Evolutionary conservation across 2,888 invertebrate species (phyloP).

Genomic region (Gerris lacustris): DNA sequence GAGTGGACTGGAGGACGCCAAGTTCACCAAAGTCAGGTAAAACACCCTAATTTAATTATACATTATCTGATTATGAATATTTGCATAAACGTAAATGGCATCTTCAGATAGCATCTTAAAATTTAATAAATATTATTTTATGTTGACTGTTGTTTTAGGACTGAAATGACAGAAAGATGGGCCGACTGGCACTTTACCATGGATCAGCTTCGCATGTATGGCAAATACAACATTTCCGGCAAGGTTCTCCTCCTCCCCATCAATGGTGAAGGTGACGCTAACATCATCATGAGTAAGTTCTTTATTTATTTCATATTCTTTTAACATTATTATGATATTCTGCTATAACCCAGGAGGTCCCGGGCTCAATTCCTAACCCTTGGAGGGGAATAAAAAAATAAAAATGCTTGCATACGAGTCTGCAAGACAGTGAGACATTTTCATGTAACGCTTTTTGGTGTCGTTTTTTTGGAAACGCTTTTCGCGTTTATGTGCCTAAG

Average conservation of each 20-base stretch:
- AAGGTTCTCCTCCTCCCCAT: slow-evolving; percentile 44
- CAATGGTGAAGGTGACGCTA: slow-evolving; percentile 42
- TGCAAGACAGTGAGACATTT: no score
- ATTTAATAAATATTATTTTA: background rate
- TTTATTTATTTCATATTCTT: background rate
- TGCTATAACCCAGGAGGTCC: no score
- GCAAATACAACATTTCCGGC: slow-evolving; percentile 43
- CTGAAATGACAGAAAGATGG: slow-evolving; percentile 27
- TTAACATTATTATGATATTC: no score
- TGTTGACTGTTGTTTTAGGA: slow-evolving; percentile 21
- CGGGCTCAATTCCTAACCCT: no score
- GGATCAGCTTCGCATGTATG: slow-evolving; percentile 42
- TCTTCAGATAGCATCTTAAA: background rate
- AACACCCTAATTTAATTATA: background rate
- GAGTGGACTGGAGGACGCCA: slow-evolving; percentile 28
- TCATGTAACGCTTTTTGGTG: no score
- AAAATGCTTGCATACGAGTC: no score
- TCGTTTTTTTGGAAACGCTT: no score
- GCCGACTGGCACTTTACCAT: slow-evolving; percentile 36
- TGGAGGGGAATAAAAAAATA: no score
- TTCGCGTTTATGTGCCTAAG: no score
- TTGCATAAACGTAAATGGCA: background rate
- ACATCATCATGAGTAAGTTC: slow-evolving; percentile 44
- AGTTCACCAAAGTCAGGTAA: slow-evolving; percentile 29
- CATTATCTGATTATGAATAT: background rate